These are phyloP conservation scores for Mycalesis mineus DNA, from an alignment of 2,888 invertebrate species.

Conservation along the genomic window DNA sequence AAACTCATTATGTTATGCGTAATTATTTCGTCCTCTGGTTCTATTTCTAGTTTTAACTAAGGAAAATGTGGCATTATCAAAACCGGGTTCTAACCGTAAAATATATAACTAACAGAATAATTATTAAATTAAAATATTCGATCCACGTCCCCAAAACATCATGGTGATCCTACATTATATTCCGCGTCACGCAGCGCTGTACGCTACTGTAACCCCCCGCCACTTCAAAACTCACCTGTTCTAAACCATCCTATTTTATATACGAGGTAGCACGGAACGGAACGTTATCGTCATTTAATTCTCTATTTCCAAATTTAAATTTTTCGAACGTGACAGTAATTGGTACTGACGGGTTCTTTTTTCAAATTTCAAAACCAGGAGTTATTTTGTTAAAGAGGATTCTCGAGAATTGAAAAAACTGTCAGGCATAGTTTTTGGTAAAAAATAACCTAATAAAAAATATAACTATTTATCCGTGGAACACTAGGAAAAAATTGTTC, in stretches of 20 bases:
- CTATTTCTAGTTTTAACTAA: too few species aligned
- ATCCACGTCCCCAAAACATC: background rate
- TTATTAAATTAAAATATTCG: background rate
- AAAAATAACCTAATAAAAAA: too few species aligned
- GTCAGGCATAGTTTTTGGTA: too few species aligned
- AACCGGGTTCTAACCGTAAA: too few species aligned
- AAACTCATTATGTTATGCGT: too few species aligned
- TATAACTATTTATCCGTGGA: too few species aligned
- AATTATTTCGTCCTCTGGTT: too few species aligned
- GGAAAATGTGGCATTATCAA: too few species aligned
- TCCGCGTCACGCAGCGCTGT: constrained; percentile 57
- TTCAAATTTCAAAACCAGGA: constrained; percentile 36
- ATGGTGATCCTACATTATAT: constrained; percentile 36
- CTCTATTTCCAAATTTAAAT: constrained; percentile 38
- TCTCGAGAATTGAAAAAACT: too few species aligned
- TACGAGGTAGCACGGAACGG: constrained; percentile 40
- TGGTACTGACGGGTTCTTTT: constrained; percentile 22
- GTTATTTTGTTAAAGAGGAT: background rate
- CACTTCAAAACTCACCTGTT: constrained; percentile 49
- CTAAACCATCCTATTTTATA: constrained; percentile 37
- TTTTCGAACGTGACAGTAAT: constrained; percentile 30
- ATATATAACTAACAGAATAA: background rate
- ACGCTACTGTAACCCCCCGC: constrained; percentile 74
- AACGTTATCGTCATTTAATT: constrained; percentile 41
- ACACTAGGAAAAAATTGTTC: too few species aligned